Evolutionary conservation across 2,113 vertebrate species (phyloP).

Genomic region (Melospiza melodia): DNA sequence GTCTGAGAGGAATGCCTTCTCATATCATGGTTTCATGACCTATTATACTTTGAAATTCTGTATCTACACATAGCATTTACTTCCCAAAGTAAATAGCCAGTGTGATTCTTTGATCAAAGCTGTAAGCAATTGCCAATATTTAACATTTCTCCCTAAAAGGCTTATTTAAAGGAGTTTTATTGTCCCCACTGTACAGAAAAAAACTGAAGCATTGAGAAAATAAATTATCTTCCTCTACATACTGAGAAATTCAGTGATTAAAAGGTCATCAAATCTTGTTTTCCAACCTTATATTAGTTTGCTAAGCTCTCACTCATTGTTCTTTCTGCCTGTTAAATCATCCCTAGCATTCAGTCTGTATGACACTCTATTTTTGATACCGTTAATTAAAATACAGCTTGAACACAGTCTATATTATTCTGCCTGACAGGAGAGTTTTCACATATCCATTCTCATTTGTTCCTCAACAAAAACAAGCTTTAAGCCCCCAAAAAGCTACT

Average conservation of each 20-base stretch:
- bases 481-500: not conserved
- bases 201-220: not conserved
- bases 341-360: not conserved
- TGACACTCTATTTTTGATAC: not conserved
- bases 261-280: slow-evolving; percentile 20
- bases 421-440: not conserved
- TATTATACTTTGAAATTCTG: not conserved
- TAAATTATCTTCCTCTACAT: not conserved
- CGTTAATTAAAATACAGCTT: not conserved
- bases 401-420: not conserved
- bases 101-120: not conserved
- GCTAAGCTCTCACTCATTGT: not conserved
- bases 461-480: not conserved
- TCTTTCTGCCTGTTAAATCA: not conserved
- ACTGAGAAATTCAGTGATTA: not conserved
- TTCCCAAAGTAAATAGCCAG: not conserved
- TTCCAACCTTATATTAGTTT: not conserved
- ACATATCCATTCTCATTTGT: not conserved
- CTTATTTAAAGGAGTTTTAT: not conserved
- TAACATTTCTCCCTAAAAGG: not conserved
- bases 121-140: not conserved
- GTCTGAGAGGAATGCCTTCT: not conserved
- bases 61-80: not conserved
- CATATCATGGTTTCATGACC: not conserved
- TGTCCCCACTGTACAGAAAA: not conserved